Evolutionary conservation across 1,140 invertebrate species (phyloP), one percentile per base, ranked within the genome.

Genomic region (Samia ricini): DNA sequence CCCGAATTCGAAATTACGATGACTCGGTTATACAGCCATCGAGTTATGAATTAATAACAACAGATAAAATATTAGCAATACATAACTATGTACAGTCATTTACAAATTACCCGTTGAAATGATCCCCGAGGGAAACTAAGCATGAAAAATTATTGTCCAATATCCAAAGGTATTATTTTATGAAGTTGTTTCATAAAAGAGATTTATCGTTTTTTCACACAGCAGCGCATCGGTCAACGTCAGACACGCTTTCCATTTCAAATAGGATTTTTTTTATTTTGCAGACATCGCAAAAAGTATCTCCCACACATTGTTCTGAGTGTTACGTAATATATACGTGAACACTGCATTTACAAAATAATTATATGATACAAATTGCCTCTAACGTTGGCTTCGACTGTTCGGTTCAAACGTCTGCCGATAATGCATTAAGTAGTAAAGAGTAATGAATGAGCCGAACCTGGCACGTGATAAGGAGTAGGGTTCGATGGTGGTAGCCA

Each of bases 381-480:
- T 15, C 22, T 20, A 23, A 52, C 12, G 51, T 23, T 52, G 51
- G 51, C 22, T 15, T 22, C 51, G 15, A 5, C 6, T 23, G 22
- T 52, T 52, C n/a, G 51, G 19, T n/a, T 2, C 55, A 19, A 33
- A 29, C 33, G 18, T 56, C 33, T 19, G 26, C 23, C 55, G 15
- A 24, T 19, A 15, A 8, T 15, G 26, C 18, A 52, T 18, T 52
- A 52, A 29, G 19, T 15, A 29, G n/a, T 33, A 33, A 24, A 56
- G 26, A 29, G 22, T n/a, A 56, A 56, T 56, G 18, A 33, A 24
- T 19, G 26, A 42, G 26, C 18, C 77, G 72, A 76, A 95, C 95
- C 95, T 95, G 95, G 95, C 79, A 95, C 91, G 72, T 94, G 92
- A 88, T 96, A 95, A 73, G 94, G 95, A 72, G 93, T 94, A 72